Conservation (phyloP, 1,140 invertebrate species). For the Ceratosolen solmsi region DNA sequence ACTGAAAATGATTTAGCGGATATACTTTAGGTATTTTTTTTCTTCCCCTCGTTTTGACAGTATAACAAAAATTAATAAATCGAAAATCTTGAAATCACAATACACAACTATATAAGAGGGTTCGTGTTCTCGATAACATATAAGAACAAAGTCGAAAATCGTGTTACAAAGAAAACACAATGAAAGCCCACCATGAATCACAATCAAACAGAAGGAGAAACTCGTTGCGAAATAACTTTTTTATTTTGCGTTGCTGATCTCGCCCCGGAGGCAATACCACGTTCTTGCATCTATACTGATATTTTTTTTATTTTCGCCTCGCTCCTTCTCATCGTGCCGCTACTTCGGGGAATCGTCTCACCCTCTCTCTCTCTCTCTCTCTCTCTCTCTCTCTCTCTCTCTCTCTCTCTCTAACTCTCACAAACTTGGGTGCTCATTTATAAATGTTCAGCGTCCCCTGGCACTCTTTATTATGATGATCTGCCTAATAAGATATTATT, state of each 20-base stretch:
- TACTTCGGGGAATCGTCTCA: slow-evolving; percentile 34
- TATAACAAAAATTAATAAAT: slow-evolving; percentile 1
- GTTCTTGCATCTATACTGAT: neutral
- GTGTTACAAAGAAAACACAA: slow-evolving; percentile 43
- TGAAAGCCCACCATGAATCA: slow-evolving; percentile 43
- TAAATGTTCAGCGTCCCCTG: neutral
- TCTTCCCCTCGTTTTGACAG: neutral
- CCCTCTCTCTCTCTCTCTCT: too few species aligned
- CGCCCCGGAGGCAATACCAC: neutral
- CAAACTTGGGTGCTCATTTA: too few species aligned
- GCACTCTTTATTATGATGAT: neutral
- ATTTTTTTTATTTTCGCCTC: neutral
- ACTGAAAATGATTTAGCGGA: neutral
- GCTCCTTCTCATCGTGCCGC: slow-evolving; percentile 17
- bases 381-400: too few species aligned
- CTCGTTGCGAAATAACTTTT: slow-evolving; percentile 41
- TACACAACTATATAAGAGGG: neutral
- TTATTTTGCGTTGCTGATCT: neutral
- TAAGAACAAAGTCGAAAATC: slow-evolving; percentile 47
- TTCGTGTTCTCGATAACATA: slow-evolving; percentile 32
- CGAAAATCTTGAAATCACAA: neutral
- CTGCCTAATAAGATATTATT: slow-evolving; percentile 8
- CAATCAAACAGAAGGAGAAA: slow-evolving; percentile 45
- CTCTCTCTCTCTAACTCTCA: too few species aligned
- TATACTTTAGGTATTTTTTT: neutral